Evolutionary conservation across 2,797 vertebrate genomes (phyloP).

Genomic region (Nannoperca obscura): DNA sequence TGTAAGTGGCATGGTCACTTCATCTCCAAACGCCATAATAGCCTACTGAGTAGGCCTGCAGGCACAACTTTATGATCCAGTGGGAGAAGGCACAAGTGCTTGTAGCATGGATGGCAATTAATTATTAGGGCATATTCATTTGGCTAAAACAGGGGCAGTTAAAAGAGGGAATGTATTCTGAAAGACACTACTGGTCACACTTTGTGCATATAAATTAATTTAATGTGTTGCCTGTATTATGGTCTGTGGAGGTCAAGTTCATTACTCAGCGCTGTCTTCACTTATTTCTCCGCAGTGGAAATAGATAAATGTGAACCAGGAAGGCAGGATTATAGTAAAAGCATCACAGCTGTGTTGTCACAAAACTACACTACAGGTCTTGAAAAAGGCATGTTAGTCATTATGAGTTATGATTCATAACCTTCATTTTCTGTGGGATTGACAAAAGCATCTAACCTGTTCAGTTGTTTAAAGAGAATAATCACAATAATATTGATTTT

Average conservation of each 20-base stretch:
- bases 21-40: conserved; percentile 64
- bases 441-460: not conserved
- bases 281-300: conserved; percentile 18
- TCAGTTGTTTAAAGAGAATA: not conserved
- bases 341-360: conserved; percentile 25
- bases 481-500: not conserved
- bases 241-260: conserved; percentile 51
- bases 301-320: conserved; percentile 23
- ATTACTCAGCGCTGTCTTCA: conserved; percentile 20
- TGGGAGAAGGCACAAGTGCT: conserved; percentile 29
- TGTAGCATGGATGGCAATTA: conserved; percentile 4
- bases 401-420: conserved; percentile 3
- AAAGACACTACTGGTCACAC: conserved; percentile 37
- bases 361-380: conserved; percentile 10
- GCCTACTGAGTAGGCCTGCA: conserved; percentile 43
- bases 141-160: conserved; percentile 10
- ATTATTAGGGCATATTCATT: conserved; percentile 14
- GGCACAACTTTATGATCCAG: conserved; percentile 60
- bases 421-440: not conserved
- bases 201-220: conserved; percentile 48
- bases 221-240: conserved; percentile 31
- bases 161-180: conserved; percentile 23
- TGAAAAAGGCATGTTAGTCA: conserved; percentile 2
- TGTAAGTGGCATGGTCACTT: conserved; percentile 67
- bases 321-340: conserved; percentile 16